Percentiles rank a stretch among this genome's conserved stretches.
phyloP scores from a whole-genome alignment of 2,797 vertebrate genomes.

The Adelosebastes latens region DNA sequence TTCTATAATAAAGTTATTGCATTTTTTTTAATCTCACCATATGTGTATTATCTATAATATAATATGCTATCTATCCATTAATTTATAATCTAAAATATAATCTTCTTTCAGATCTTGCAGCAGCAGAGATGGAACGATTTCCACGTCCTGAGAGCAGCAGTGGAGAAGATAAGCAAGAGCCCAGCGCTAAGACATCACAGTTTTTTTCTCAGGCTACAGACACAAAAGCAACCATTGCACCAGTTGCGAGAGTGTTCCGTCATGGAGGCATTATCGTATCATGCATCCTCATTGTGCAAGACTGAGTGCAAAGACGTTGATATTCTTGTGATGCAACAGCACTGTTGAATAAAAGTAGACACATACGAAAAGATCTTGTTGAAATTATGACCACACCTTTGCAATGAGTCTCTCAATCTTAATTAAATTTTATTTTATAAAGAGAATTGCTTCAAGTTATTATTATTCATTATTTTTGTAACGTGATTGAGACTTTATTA shows the following conservation, averaged over 20 bases:
- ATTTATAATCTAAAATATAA: not conserved
- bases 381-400: not conserved
- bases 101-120: not conserved
- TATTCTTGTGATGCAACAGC: not conserved
- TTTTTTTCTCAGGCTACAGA: not conserved
- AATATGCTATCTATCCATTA: not conserved
- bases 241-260: not conserved
- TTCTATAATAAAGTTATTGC: not conserved
- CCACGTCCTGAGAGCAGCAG: not conserved
- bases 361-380: not conserved
- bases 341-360: not conserved
- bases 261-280: not conserved
- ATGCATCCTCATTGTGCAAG: not conserved
- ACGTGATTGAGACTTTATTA: not conserved
- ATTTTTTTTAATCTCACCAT: not conserved
- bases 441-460: not conserved
- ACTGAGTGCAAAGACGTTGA: not conserved
- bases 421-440: not conserved
- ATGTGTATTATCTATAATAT: not conserved
- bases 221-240: not conserved
- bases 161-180: not conserved
- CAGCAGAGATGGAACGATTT: not conserved
- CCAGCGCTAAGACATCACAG: not conserved
- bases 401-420: not conserved
- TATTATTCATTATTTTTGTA: not conserved